Conservation (phyloP, 1,140 invertebrate genomes). For the Physella acuta region DNA sequence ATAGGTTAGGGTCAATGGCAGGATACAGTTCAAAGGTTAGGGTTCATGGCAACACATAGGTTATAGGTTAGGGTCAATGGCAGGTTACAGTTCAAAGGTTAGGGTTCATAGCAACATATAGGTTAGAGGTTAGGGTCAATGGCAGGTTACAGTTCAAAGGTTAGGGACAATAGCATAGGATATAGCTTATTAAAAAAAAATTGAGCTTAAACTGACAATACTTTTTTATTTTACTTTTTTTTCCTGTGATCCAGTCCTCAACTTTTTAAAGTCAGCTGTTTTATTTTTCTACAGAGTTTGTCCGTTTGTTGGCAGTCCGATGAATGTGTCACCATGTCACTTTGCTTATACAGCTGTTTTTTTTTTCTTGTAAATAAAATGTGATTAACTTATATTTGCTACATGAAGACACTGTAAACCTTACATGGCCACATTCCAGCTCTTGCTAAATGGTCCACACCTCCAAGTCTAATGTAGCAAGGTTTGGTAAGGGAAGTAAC, state of each 20-base stretch:
- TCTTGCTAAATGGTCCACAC: too few species aligned
- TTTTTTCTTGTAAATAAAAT: too few species aligned
- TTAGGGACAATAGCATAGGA: constrained; percentile 21
- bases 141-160: constrained; percentile 43
- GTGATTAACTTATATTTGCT: too few species aligned
- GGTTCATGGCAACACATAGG: not conserved
- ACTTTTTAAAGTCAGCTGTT: too few species aligned
- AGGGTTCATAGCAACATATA: constrained; percentile 1
- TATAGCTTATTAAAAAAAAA: not conserved
- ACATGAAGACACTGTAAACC: too few species aligned
- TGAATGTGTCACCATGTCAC: too few species aligned
- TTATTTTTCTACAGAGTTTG: constrained; percentile 1
- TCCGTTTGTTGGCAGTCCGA: not conserved
- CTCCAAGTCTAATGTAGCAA: too few species aligned
- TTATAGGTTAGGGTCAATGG: constrained; percentile 28
- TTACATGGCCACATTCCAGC: too few species aligned
- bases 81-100: constrained; percentile 40
- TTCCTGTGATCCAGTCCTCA: too few species aligned
- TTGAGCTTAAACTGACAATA: not conserved
- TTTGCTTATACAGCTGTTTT: too few species aligned
- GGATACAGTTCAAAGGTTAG: constrained; percentile 40
- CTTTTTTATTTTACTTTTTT: not conserved
- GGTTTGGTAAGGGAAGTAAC: too few species aligned
- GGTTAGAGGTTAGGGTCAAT: constrained; percentile 8
- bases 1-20: constrained; percentile 29